These are phyloP conservation scores for Bombus pyrosoma DNA, from an alignment of 1,140 invertebrate species.

Conservation along the genomic window DNA sequence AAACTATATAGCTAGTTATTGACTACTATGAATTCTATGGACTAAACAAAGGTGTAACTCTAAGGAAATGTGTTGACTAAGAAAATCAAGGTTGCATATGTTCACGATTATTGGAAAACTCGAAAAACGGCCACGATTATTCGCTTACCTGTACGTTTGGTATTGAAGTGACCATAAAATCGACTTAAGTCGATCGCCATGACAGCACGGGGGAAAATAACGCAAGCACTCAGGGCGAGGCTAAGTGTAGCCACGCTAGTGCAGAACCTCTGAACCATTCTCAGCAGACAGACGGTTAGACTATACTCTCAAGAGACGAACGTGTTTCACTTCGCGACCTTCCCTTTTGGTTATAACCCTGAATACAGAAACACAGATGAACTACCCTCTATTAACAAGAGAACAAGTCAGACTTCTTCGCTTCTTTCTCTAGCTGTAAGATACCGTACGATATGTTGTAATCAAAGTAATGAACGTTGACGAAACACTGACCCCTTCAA, in stretches of 20 bases:
- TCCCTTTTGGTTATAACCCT: background rate
- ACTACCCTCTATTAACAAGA: background rate
- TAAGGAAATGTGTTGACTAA: background rate
- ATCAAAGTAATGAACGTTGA: background rate
- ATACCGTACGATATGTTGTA: background rate
- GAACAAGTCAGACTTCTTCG: too few relatives aligned
- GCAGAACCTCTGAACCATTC: constrained; percentile 65
- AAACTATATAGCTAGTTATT: background rate
- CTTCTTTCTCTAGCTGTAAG: background rate
- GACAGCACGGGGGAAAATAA: constrained; percentile 83
- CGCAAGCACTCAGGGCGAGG: constrained; percentile 78
- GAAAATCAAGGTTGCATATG: background rate
- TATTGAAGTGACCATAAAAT: constrained; percentile 86
- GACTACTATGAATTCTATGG: background rate
- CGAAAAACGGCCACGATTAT: too few relatives aligned
- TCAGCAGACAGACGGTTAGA: constrained; percentile 19
- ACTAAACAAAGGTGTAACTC: background rate
- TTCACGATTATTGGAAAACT: background rate
- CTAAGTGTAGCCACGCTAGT: constrained; percentile 72
- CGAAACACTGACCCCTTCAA: background rate
- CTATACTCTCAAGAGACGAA: background rate
- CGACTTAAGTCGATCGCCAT: constrained; percentile 87
- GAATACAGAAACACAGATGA: too few relatives aligned
- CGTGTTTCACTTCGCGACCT: constrained; percentile 2
- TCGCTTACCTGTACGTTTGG: constrained; percentile 86